These are phyloP conservation scores for Chrysolophus pictus DNA, from an alignment of 2,797 vertebrate species.

Conservation along the genomic window DNA sequence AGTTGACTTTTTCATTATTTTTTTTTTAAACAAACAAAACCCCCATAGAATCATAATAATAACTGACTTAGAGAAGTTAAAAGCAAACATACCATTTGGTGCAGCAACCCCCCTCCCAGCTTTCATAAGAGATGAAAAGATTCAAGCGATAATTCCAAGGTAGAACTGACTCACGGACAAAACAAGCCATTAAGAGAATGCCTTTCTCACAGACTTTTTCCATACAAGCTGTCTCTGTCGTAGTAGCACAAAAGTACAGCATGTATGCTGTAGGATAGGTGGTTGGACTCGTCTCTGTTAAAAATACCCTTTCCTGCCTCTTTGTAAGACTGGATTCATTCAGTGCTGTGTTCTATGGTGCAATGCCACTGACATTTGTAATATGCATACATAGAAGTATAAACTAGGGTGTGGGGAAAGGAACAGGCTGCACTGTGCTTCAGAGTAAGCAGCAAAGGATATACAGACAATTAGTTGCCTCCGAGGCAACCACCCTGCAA, in stretches of 20 bases:
- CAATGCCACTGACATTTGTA: not conserved
- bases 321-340: fast-evolving
- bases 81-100: not conserved
- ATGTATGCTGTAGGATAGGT: fast-evolving
- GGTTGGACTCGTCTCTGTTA: not conserved
- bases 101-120: not conserved
- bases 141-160: not conserved
- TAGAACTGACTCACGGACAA: fast-evolving
- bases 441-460: too few species aligned
- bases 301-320: not conserved
- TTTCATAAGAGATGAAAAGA: not conserved
- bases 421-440: not conserved
- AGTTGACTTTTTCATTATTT: not conserved
- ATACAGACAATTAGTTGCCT: not conserved
- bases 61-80: not conserved
- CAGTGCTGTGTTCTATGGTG: not conserved
- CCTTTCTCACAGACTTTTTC: not conserved
- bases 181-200: fast-evolving
- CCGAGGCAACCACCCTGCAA: not conserved
- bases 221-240: not conserved
- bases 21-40: not conserved
- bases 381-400: not conserved
- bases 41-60: not conserved
- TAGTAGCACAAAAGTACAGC: not conserved
- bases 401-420: not conserved